phyloP scores from a whole-genome alignment of 2,888 invertebrate species.

The Aethes cnicana region DNA sequence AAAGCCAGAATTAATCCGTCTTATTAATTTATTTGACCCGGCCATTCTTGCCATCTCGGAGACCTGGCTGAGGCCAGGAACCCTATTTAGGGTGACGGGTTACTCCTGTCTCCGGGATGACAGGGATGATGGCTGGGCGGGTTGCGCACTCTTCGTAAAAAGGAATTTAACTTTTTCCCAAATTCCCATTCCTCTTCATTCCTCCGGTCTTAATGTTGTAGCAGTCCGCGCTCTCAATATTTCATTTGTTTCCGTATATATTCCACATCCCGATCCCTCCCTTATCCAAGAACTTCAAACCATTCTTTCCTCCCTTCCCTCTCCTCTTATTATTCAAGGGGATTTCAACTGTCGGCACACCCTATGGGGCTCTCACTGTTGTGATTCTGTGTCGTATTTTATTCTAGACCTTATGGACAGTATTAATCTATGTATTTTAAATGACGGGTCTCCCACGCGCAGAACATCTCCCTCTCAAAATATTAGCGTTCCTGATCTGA shows the following conservation, averaged over 20 bases:
- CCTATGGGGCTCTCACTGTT: slow-evolving; percentile 26
- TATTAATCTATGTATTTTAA: slow-evolving; percentile 18
- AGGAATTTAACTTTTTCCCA: slow-evolving; percentile 10
- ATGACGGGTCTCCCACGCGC: slow-evolving; percentile 25
- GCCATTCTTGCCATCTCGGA: slow-evolving; percentile 19
- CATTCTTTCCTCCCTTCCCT: slow-evolving; percentile 12
- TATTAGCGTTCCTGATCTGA: slow-evolving; percentile 11
- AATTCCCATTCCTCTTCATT: slow-evolving; percentile 15
- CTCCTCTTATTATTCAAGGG: slow-evolving; percentile 12
- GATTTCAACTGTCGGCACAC: too few relatives aligned
- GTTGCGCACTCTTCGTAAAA: slow-evolving; percentile 18
- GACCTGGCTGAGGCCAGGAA: too few relatives aligned
- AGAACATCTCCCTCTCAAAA: slow-evolving; percentile 18
- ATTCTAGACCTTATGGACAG: slow-evolving; percentile 22
- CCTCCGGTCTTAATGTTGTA: slow-evolving; percentile 11
- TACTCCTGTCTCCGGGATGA: slow-evolving; percentile 28
- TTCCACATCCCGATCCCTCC: slow-evolving; percentile 13
- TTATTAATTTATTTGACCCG: neutral
- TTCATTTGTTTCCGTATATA: slow-evolving; percentile 20
- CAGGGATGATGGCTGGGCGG: slow-evolving; percentile 25
- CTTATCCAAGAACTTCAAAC: slow-evolving; percentile 10
- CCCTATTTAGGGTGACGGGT: too few relatives aligned
- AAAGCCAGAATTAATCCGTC: neutral
- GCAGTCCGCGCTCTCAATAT: slow-evolving; percentile 16
- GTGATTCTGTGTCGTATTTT: slow-evolving; percentile 1